Evolutionary conservation across 53 echinoderm and acorn worm genomes (phyloP), one percentile per base, ranked within the genome.

Genomic region (Arbacia lixula): DNA sequence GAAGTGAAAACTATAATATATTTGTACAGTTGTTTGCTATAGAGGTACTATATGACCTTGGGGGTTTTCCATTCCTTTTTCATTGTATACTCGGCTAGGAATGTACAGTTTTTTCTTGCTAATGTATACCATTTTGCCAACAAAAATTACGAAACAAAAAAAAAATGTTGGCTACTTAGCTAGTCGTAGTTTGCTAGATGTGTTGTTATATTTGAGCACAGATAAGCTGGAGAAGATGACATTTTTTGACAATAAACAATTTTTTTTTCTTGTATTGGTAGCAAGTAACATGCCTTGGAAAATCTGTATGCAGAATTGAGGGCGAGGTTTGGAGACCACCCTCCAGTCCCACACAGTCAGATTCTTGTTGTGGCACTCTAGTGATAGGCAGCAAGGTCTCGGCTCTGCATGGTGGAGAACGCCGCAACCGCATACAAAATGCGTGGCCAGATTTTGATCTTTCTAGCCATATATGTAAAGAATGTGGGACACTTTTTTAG

Each of bases 1-100:
- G 54, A 75, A 75, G 19, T 52, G n/a, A 75, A 72, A 73, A 75
- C n/a, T 75, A 57, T 78, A 78, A 60, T 57, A 78, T 78, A 78
- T 78, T 78, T 78, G 79, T 78, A 78, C 79, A 78, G 79, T 78
- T 60, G 79, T 78, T 78, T 78, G 79, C 79, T 78, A 78, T 78
- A 60, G 57, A 78, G 79, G 79, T 78, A 78, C 79, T 78, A 78
- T 78, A 78, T 40, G 41, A 78, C 79, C 58, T 78, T 75, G 79
- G 79, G 79, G 79, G 79, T 78, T 78, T 78, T 78, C 60, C 79
- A 78, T 78, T 78, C 79, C 60, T 78, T 78, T 78, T 78, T 78
- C 79, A 78, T 78, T 37, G 79, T 78, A 78, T 78, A 60, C 79
- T 78, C 79, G 60, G 79, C 79, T 78, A 78, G 79, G 79, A 78